Base-by-base conservation (phyloP, 2,113 vertebrate species). In the Erinaceus europaeus region DNA sequence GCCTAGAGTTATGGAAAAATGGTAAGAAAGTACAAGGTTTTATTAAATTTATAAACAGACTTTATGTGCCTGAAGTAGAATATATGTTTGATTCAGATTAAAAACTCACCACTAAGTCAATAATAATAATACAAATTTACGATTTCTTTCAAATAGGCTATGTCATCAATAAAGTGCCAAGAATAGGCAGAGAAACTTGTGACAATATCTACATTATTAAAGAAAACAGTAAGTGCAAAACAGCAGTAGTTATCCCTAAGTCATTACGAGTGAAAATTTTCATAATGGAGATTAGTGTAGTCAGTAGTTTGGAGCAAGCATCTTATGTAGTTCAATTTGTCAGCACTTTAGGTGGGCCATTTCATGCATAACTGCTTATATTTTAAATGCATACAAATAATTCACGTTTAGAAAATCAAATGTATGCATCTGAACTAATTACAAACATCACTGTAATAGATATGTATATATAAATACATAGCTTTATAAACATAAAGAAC, bases 401-500 rank as follows among this genome's bases (percentile, higher is more conserved):
- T 69, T 90, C 80, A 84, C 42, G 52, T 36, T 88, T 81, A 61
- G 46, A 85, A 80, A 92, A 92, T 79, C 88, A 84, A 92, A 89
- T 86, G 65, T 46, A 18, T 88, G 25, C 36, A 86, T 73, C 86
- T 91, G 91, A 88, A 74, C 86, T 85, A 93, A 92, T 59, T 84
- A 38, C 48, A 84, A 86, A 62, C 11, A 90, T 92, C 53, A 52
- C 42, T 32, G 75, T 79, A 92, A 93, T 91, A 68, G 69, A 69
- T 34, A 84, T 17, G 86, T 68, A 72, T 87, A 90, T 34, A 77
- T 48, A 87, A 78, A 91, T n/a, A n/a, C n/a, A n/a, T n/a, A n/a
- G n/a, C n/a, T n/a, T n/a, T n/a, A n/a, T n/a, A n/a, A n/a, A n/a
- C n/a, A n/a, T n/a, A n/a, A n/a, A 62, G 90, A 57, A 59, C 5